phyloP scores from a whole-genome alignment of 2,113 vertebrate species.

The Psilopsiagon aymara region DNA sequence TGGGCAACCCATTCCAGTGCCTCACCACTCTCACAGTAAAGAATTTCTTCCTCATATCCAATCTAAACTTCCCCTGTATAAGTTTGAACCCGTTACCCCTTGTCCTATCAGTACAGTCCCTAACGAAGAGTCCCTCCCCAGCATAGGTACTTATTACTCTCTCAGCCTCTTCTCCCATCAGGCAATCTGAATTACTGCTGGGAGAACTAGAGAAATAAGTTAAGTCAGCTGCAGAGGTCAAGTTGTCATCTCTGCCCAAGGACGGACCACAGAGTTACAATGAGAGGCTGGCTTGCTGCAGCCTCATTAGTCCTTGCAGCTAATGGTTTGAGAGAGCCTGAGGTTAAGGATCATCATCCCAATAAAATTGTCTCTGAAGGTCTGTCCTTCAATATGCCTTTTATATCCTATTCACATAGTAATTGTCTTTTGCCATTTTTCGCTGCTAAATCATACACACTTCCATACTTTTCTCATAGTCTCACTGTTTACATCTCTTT shows the following conservation, averaged over 20 bases:
- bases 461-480: background rate
- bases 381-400: background rate
- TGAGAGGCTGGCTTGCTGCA: background rate
- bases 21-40: too few species aligned
- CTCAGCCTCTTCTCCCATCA: background rate
- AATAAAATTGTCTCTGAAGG: background rate
- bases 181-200: rapidly evolving
- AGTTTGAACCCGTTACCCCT: too few species aligned
- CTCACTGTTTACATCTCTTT: background rate
- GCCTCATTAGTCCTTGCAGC: background rate
- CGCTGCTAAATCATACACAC: background rate
- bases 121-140: too few species aligned
- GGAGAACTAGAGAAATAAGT: background rate
- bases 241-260: background rate
- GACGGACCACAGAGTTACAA: background rate
- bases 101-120: too few species aligned
- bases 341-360: background rate
- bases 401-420: background rate
- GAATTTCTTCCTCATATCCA: too few species aligned
- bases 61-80: too few species aligned
- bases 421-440: background rate
- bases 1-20: too few species aligned
- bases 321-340: background rate
- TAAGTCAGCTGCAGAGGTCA: background rate
- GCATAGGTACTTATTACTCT: background rate